Evolutionary conservation across 1,140 invertebrate species (phyloP).

Genomic region (Drosophila tristis): DNA sequence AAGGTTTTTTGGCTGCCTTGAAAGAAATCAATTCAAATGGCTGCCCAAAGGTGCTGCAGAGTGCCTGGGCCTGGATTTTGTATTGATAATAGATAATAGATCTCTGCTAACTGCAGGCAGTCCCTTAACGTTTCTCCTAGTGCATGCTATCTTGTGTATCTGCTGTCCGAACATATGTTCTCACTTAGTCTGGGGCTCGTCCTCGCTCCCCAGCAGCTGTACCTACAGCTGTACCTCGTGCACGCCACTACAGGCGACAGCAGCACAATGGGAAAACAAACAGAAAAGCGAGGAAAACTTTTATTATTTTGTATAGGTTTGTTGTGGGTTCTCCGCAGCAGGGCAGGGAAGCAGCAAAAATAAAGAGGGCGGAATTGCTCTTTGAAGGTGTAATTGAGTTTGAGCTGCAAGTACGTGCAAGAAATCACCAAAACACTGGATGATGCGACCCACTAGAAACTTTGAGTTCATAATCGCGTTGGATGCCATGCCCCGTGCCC

Average conservation of each 20-base stretch:
- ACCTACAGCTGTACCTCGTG: neutral
- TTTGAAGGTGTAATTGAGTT: conserved; percentile 54
- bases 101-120: no score
- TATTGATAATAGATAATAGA: no score
- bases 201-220: conserved; percentile 15
- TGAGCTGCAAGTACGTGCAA: conserved; percentile 42
- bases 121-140: no score
- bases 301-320: conserved; percentile 39
- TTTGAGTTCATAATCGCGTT: conserved; percentile 41
- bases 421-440: conserved; percentile 31
- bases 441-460: conserved; percentile 23
- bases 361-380: conserved; percentile 21
- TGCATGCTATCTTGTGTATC: conserved; percentile 41
- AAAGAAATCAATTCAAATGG: no score
- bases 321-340: neutral
- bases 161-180: conserved; percentile 59
- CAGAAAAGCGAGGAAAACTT: conserved; percentile 27
- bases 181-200: conserved; percentile 38
- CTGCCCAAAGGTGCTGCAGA: no score
- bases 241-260: conserved; percentile 7
- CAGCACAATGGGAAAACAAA: conserved; percentile 30
- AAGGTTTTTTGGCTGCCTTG: no score
- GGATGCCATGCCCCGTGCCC: neutral
- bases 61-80: no score
- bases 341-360: neutral